Conservation (phyloP, 2,113 vertebrate genomes). For the Typhlomys cinereus region DNA sequence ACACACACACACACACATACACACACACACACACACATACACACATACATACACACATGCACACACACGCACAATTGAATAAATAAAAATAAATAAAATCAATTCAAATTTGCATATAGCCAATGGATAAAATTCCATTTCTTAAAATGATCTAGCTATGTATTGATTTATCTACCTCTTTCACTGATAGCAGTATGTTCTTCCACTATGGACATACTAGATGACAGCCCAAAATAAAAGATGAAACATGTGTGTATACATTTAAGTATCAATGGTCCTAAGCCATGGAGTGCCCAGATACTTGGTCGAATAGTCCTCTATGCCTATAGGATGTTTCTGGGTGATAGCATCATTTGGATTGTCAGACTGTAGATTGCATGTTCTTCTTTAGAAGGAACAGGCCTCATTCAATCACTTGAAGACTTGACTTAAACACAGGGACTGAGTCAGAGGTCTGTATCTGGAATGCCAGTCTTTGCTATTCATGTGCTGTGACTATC, state of each 20-base stretch:
- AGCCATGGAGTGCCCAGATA: background rate
- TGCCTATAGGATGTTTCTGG: background rate
- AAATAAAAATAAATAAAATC: background rate
- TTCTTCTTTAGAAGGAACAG: too few species aligned
- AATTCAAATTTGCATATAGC: background rate
- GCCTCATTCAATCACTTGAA: background rate
- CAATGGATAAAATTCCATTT: background rate
- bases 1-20: too few species aligned
- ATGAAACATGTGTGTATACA: background rate
- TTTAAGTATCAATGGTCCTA: background rate
- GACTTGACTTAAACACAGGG: background rate
- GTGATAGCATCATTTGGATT: background rate
- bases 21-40: too few species aligned
- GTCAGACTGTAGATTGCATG: background rate
- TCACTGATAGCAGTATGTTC: background rate
- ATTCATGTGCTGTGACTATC: too few species aligned
- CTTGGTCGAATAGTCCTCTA: background rate
- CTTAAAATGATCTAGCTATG: background rate
- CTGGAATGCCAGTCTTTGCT: background rate
- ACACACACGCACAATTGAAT: too few species aligned
- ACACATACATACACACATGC: too few species aligned
- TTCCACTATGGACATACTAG: background rate
- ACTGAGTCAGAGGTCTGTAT: background rate
- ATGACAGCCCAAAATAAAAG: background rate
- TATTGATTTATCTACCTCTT: background rate